Base-by-base conservation (phyloP, 2,113 vertebrate genomes). In the Rhodinocichla rosea region DNA sequence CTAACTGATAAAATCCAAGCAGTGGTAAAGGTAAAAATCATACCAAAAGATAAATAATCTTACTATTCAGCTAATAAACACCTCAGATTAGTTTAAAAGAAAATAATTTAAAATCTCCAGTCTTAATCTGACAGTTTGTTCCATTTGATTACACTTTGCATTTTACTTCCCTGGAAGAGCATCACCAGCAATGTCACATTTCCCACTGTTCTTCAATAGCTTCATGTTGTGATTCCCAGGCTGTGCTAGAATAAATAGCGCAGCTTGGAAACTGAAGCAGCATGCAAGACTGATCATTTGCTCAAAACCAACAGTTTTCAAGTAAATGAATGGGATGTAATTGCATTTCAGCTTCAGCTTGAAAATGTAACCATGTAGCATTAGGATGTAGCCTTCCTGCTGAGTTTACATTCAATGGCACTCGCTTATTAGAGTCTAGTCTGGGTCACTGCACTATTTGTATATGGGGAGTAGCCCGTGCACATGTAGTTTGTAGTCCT, bases 291-390 rank as follows among this genome's bases (percentile, higher is more conserved):
- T 76, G 55, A 81, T 91, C 85, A 52, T 83, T 92, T 92, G 71
- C 85, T 95, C 64, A 86, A 93, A 96, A 86, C 44, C 60, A 96
- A 88, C 78, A 83, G 82, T 86, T 87, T 84, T 59, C 89, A 93
- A 91, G 76, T 62, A 92, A 91, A 90, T 45, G 39, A 94, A 90
- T 71, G 68, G 50, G 35, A 83, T 0, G 0, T 60, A 92, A 93
- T 80, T 92, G 79, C 83, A 64, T 78, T 62, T 75, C 68, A 63
- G 53, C 62, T 84, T 87, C 74, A 87, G 59, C 52, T 80, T 86
- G 68, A 42, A 83, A 88, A 87, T 33, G 76, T 62, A 93, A 74
- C 63, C 39, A 62, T 22, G 63, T 10, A 50, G 44, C 3, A 8
- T 68, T 75, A 82, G 74, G 78, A 50, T 47, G 44, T 44, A 75